phyloP scores from a whole-genome alignment of 2,797 vertebrate species.

The Dermochelys coriacea region DNA sequence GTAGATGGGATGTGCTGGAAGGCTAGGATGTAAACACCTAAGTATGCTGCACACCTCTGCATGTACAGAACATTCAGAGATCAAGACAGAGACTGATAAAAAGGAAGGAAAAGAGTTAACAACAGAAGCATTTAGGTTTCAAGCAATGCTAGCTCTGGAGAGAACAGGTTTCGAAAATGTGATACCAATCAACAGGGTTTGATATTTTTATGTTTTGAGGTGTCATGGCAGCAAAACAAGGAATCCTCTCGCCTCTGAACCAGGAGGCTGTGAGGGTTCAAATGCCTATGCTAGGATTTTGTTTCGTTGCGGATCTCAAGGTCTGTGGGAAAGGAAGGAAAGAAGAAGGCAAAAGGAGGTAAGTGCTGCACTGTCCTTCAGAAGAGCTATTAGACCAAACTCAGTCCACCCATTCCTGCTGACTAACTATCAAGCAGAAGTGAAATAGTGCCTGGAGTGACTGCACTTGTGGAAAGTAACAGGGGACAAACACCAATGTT shows the following conservation, averaged over 20 bases:
- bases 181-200: not conserved
- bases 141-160: not conserved
- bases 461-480: not conserved
- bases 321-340: not conserved
- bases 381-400: not conserved
- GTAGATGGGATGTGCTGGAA: not conserved
- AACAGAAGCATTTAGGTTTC: not conserved
- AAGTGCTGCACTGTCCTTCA: not conserved
- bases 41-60: not conserved
- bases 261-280: not conserved
- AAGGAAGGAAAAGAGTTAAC: not conserved
- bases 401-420: conserved; percentile 33
- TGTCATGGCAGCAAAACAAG: not conserved
- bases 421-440: not conserved
- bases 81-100: not conserved
- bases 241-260: not conserved
- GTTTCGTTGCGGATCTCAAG: not conserved
- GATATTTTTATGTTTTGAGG: not conserved
- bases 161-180: not conserved
- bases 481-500: conserved; percentile 12
- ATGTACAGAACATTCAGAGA: not conserved
- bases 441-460: not conserved
- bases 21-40: not conserved
- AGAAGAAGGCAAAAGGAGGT: not conserved
- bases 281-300: not conserved